Evolutionary conservation across 2,888 invertebrate species (phyloP).

Genomic region (Drosophila quinaria): DNA sequence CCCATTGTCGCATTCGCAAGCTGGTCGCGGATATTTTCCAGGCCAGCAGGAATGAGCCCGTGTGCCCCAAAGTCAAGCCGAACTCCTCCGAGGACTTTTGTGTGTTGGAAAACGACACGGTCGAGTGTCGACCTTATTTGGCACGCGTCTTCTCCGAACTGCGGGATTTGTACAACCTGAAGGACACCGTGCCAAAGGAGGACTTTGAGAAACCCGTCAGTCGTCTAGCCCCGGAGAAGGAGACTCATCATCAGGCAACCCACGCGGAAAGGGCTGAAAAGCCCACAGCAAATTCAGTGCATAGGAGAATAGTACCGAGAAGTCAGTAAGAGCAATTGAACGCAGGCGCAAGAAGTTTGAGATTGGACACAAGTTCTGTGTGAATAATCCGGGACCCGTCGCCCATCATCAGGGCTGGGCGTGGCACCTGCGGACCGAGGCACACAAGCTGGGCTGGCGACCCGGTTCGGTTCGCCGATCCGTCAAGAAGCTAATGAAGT

Average conservation of each 20-base stretch:
- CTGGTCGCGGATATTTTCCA: slow-evolving; percentile 74
- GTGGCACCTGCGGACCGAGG: slow-evolving; percentile 85
- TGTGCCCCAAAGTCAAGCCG: slow-evolving; percentile 32
- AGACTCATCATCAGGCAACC: neutral
- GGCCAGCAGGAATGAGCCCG: neutral
- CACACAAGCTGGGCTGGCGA: slow-evolving; percentile 79
- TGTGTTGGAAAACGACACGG: slow-evolving; percentile 29
- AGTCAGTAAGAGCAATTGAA: neutral
- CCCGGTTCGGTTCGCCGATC: slow-evolving; percentile 83
- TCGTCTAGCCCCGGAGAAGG: neutral
- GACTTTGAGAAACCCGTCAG: slow-evolving; percentile 43
- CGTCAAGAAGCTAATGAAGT: slow-evolving; percentile 83
- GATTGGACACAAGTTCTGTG: slow-evolving; percentile 47
- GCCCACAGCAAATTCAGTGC: neutral
- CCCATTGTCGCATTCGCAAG: slow-evolving; percentile 81
- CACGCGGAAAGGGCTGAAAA: neutral
- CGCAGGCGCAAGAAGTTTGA: neutral
- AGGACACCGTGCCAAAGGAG: slow-evolving; percentile 49
- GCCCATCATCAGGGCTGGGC: slow-evolving; percentile 90
- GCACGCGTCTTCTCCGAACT: slow-evolving; percentile 82
- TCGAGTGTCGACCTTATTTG: slow-evolving; percentile 77
- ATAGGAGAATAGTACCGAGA: neutral
- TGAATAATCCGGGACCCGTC: slow-evolving; percentile 82
- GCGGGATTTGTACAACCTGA: slow-evolving; percentile 76
- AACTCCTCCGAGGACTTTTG: slow-evolving; percentile 55